Evolutionary conservation across 2,797 vertebrate species (phyloP).

Genomic region (Tokudaia tokunoshimensis): DNA sequence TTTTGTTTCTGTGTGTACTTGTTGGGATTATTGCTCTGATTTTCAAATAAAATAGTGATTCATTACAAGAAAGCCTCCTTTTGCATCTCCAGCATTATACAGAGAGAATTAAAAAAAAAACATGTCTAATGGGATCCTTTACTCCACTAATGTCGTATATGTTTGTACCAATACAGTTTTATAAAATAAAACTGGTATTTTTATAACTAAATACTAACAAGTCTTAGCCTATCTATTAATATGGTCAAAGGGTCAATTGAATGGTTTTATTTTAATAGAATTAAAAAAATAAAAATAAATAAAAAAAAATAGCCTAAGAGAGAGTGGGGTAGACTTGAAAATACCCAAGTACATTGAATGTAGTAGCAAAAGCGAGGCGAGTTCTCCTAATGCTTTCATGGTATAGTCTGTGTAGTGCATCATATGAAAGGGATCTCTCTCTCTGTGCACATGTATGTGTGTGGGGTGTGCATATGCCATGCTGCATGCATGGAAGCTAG

Average conservation of each 20-base stretch:
- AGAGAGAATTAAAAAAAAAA: not conserved
- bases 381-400: not conserved
- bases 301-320: not conserved
- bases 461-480: not conserved
- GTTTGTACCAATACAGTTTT: not conserved
- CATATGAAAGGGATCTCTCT: not conserved
- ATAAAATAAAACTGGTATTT: not conserved
- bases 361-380: not conserved
- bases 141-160: not conserved
- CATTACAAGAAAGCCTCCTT: not conserved
- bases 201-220: not conserved
- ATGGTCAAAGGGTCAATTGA: not conserved
- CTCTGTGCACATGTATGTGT: not conserved
- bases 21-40: not conserved
- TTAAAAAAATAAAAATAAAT: not conserved
- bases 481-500: not conserved
- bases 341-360: not conserved
- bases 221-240: not conserved
- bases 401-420: not conserved
- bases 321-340: not conserved
- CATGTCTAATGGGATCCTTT: not conserved
- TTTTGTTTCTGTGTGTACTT: not conserved
- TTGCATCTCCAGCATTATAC: not conserved
- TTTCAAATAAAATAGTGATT: not conserved
- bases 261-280: not conserved